Evolutionary conservation across 2,888 invertebrate genomes (phyloP), one percentile per base, ranked within the genome.

Genomic region (Rosalia funebris): DNA sequence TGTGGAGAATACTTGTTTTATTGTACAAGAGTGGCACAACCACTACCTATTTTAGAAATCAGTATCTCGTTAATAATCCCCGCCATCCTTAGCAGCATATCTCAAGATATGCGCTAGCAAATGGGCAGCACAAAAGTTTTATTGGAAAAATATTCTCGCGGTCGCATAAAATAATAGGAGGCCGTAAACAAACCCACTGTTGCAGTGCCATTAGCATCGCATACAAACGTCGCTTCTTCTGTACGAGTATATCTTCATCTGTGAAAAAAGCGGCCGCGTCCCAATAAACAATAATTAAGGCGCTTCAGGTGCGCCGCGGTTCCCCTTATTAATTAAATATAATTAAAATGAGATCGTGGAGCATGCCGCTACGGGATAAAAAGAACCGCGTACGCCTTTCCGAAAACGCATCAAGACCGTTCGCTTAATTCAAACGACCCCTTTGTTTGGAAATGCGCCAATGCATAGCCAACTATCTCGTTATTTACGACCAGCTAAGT

Each of bases 381-480:
- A n/a, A n/a, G n/a, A n/a, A n/a, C n/a, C n/a, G n/a, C n/a, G n/a
- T n/a, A n/a, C n/a, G n/a, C n/a, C n/a, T n/a, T n/a, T n/a, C n/a
- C n/a, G n/a, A n/a, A n/a, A n/a, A n/a, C n/a, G n/a, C n/a, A n/a
- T n/a, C n/a, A 10, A 25, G 44, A n/a, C 25, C 19, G 9, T 20
- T 16, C 46, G 14, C 16, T 46, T 46, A 46, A 46, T 46, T 37
- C 37, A 36, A 37, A 20, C 20, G 48, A 50, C n/a, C 16, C 36
- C 37, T 37, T 50, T 46, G 46, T 32, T 50, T 50, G 36, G 20
- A 50, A 19, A 20, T 50, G n/a, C 47, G 47, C n/a, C 16, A 47
- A 17, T 34, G 47, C 48, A 37, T 15, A 42, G 41, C 41, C 17
- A 34, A 34, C 34, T 34, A 34, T 34, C 34, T 34, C 34, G 34